Evolutionary conservation across 2,113 vertebrate species (phyloP).

Genomic region (Pluvialis apricaria): DNA sequence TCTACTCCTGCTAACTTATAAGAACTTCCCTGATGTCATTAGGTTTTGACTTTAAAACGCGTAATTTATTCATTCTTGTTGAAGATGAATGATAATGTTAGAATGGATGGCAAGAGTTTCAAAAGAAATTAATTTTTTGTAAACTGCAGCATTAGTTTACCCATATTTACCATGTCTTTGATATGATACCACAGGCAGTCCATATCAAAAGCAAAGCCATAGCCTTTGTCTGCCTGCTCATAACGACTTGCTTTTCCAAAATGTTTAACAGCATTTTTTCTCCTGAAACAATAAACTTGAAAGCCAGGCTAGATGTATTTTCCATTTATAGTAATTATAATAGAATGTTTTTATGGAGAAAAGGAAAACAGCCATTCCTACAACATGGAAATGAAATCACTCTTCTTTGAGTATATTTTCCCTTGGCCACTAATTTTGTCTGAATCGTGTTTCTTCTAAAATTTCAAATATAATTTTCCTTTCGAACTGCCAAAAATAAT

Average conservation of each 20-base stretch:
- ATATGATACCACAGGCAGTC: not conserved
- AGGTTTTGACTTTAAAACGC: not conserved
- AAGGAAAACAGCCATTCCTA: not conserved
- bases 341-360: not conserved
- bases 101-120: not conserved
- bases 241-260: not conserved
- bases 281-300: not conserved
- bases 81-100: not conserved
- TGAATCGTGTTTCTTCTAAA: not conserved
- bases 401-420: not conserved
- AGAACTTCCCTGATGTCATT: not conserved
- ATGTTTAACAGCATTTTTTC: not conserved
- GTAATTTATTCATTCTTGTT: not conserved
- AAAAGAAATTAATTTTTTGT: not conserved
- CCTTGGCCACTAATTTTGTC: not conserved
- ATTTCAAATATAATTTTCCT: not conserved
- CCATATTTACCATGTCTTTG: not conserved
- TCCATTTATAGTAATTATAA: not conserved
- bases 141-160: not conserved
- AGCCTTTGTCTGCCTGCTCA: not conserved
- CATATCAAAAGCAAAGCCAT: not conserved
- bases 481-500: not conserved
- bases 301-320: not conserved
- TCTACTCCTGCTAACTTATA: not conserved
- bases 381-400: not conserved